Conservation (phyloP, 2,888 invertebrate genomes). For the Elysia crispata region DNA sequence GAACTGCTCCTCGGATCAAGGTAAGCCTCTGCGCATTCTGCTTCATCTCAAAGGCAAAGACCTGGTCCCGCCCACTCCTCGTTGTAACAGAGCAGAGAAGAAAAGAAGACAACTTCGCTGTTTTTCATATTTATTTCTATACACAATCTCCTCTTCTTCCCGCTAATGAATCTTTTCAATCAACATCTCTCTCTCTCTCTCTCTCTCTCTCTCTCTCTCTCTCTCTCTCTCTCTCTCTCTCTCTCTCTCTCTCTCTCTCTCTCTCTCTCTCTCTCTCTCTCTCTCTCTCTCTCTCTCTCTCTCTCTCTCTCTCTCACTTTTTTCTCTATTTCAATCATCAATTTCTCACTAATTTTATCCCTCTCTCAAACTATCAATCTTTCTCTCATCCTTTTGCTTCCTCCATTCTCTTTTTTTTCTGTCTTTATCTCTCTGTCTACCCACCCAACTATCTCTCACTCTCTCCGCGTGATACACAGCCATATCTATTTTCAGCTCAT, state of each 20-base stretch:
- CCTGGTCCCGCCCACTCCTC: neutral
- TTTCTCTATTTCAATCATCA: no score
- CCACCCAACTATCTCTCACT: no score
- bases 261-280: slow-evolving; percentile 20
- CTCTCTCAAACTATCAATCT: neutral
- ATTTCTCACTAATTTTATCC: neutral
- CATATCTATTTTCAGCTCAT: no score
- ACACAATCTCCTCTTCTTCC: slow-evolving; percentile 2
- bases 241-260: slow-evolving; percentile 1
- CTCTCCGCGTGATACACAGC: no score
- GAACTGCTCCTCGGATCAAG: no score
- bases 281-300: slow-evolving; percentile 22
- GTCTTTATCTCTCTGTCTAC: slow-evolving; percentile 5
- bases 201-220: slow-evolving; percentile 22
- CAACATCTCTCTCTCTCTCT: slow-evolving; percentile 18
- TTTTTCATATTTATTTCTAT: no score
- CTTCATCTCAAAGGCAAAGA: no score
- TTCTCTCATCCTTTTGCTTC: neutral
- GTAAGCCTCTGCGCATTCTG: no score
- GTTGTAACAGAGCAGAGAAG: no score
- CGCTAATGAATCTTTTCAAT: no score
- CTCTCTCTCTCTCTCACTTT: slow-evolving; percentile 12
- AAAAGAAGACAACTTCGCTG: no score
- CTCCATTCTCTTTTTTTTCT: neutral
- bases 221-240: neutral